These are phyloP conservation scores for Nothocercus nigrocapillus DNA, from an alignment of 2,113 vertebrate genomes.

Conservation along the genomic window DNA sequence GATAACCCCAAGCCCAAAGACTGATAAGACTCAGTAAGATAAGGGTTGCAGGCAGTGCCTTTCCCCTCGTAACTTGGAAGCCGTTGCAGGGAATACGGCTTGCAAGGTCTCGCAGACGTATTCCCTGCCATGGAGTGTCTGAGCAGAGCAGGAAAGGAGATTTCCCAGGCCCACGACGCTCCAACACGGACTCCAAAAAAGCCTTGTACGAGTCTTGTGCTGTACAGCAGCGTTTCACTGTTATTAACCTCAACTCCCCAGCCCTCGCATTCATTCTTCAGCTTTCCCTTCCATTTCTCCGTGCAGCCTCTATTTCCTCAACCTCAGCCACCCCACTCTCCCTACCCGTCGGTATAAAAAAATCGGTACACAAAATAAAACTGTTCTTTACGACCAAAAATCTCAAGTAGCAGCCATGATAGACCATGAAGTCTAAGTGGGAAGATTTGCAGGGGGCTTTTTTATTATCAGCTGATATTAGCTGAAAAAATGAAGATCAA, in stretches of 20 bases:
- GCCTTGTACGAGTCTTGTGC: background rate
- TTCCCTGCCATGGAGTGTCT: background rate
- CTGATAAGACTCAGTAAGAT: background rate
- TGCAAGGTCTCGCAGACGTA: background rate
- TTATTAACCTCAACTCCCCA: background rate
- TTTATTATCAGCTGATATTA: background rate
- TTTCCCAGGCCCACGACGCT: background rate
- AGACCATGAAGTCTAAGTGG: background rate
- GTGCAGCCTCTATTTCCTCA: background rate
- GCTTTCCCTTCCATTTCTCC: background rate
- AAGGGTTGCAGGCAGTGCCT: background rate
- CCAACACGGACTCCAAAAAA: background rate
- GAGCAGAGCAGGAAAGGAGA: background rate
- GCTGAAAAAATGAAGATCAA: background rate
- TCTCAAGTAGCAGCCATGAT: fast-evolving
- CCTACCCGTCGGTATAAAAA: background rate
- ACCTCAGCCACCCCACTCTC: background rate
- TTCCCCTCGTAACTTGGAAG: fast-evolving
- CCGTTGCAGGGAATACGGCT: background rate
- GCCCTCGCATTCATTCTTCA: background rate
- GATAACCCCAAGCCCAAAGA: background rate
- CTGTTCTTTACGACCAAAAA: background rate
- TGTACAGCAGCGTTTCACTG: background rate
- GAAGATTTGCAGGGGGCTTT: background rate
- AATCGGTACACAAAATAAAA: background rate